Evolutionary conservation across 1,140 invertebrate species (phyloP), one percentile per base, ranked within the genome.

Genomic region (Drosophila mayri): DNA sequence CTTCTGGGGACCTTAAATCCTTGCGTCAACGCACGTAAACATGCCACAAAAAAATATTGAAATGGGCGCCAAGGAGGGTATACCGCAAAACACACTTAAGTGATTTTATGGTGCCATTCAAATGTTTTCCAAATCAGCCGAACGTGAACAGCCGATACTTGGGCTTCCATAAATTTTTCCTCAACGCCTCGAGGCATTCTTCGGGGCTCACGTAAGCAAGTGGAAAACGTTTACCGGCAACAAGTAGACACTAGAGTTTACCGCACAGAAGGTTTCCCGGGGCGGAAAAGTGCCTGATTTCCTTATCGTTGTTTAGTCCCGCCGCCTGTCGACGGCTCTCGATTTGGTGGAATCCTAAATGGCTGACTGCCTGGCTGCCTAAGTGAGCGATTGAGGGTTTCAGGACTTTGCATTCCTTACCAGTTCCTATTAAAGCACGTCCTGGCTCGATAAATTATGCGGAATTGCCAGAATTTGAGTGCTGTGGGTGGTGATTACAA

Each of bases 71-170:
- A 49, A 35, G 79, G 22, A 58, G 68, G 59, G 67, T 73, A 47
- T 86, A 64, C 58, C 57, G 67, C 62, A 81, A 76, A 85, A 78
- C 38, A 85, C 80, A 88, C 79, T 73, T 88, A 87, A 88, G 79
- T 83, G 79, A 87, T 87, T 87, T 87, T 80, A 87, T 87, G 84
- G 71, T 64, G 52, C 67, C 72, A 77, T 87, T 87, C 76, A 88
- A 87, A 87, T 87, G 84, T 70, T 62, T 87, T 80, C 65, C 61
- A 83, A 87, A 88, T 83, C 80, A 80, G 72, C 71, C 76, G 62
- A 77, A 62, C 74, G 52, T 65, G 49, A 66, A 85, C 47, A 44
- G 18, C 60, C 47, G 41, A 32, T 40, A 40, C 43, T 59, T 54
- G 30, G 44, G n/a, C 3, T 35, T 58, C 63, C 65, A 88, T 84